Evolutionary conservation across 2,888 invertebrate species (phyloP), one percentile per base, ranked within the genome.

Genomic region (Trachelus stipa): DNA sequence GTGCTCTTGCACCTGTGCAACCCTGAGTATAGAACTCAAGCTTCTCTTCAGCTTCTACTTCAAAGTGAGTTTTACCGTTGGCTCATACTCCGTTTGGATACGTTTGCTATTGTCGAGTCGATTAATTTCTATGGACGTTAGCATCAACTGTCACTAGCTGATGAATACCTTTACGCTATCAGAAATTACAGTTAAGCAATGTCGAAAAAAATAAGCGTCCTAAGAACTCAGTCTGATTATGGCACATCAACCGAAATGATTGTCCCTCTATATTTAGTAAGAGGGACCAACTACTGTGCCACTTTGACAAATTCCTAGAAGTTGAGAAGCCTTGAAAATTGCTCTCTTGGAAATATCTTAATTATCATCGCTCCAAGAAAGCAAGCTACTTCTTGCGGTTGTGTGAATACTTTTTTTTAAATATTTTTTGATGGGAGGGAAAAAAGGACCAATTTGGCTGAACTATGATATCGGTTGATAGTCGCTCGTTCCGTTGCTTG

Each of bases 1-100:
- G 85, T 73, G 71, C 76, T 79, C 79, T 68, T 74, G 85, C 86
- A 87, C 87, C 87, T 87, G 87, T 86, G 83, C 80, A 75, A 40
- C 69, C 23, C 23, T 9, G 9, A 56, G 56, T 9, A 56, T 56
- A 23, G 23, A 56, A 23, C 23, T 56, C 56, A 23, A 23, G 23
- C 23, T 23, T 56, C 56, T 56, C 23, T 23, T 56, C 56, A 9
- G 23, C 9, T 56, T 56, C 15, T 40, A 40, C 40, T 40, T 9
- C 23, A 23, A 56, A 3, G 23, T 9, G 2, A 56, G 9, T 56
- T 56, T 56, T 56, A 56, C 56, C 56, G 56, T 56, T 56, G 56
- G 23, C 9, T 23, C 56, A 1, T 23, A 56, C 9, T 23, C 9
- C 23, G 15, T 6, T 40, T 6, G 40, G 15, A 40, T 40, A 40